Evolutionary conservation across 1,140 invertebrate species (phyloP).

Genomic region (Asbolus verrucosus): DNA sequence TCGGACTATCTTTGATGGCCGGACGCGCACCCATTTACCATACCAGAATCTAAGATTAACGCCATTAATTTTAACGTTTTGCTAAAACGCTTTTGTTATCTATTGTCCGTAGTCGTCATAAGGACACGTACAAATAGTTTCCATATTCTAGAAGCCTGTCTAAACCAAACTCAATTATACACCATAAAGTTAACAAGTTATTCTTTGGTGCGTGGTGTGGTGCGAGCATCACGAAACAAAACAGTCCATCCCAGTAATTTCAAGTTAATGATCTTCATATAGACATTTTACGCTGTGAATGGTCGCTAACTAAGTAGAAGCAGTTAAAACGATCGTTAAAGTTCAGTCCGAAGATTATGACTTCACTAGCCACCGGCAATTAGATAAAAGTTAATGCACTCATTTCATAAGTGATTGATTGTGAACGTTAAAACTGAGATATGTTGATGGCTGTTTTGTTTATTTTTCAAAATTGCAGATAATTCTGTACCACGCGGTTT

Average conservation of each 20-base stretch:
- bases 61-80: slow-evolving; percentile 31
- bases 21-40: slow-evolving; percentile 32
- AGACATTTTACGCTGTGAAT: slow-evolving; percentile 52
- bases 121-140: slow-evolving; percentile 28
- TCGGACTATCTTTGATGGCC: slow-evolving; percentile 27
- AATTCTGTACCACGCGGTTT: neutral
- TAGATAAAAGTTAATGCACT: slow-evolving; percentile 48
- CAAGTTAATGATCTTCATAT: slow-evolving; percentile 55
- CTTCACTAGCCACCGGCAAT: slow-evolving; percentile 54
- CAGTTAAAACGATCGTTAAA: slow-evolving; percentile 55
- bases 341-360: slow-evolving; percentile 51
- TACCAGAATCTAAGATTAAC: slow-evolving; percentile 24
- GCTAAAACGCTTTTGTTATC: slow-evolving; percentile 27
- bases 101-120: slow-evolving; percentile 17
- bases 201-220: slow-evolving; percentile 18
- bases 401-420: slow-evolving; percentile 47
- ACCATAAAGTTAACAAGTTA: slow-evolving; percentile 25
- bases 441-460: slow-evolving; percentile 4
- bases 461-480: slow-evolving; percentile 18
- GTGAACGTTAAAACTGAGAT: slow-evolving; percentile 22
- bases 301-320: slow-evolving; percentile 55
- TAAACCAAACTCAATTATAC: slow-evolving; percentile 21
- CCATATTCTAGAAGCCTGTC: slow-evolving; percentile 1
- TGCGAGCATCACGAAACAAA: slow-evolving; percentile 46
- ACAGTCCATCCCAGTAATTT: slow-evolving; percentile 54